phyloP scores from a whole-genome alignment of 2,888 invertebrate species.

The Leptopilina myrica region DNA sequence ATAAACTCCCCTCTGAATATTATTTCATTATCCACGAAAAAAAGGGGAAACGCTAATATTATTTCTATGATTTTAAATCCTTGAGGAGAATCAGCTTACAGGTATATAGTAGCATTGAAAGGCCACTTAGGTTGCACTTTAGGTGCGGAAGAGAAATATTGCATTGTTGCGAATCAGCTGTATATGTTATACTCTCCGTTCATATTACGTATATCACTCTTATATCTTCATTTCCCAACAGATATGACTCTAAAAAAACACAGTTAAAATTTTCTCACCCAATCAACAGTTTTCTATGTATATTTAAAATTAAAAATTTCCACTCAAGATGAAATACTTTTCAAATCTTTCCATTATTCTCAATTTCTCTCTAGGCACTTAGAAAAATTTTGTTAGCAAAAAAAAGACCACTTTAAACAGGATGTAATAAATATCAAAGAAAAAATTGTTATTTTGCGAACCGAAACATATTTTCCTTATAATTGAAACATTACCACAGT shows the following conservation, averaged over 20 bases:
- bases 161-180: slow-evolving; percentile 39
- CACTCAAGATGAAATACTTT: no score
- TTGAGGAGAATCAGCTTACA: slow-evolving; percentile 23
- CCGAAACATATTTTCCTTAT: neutral
- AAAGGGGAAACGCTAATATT: no score
- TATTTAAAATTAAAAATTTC: no score
- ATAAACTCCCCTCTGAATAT: no score
- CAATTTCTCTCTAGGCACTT: no score
- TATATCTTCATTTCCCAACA: slow-evolving; percentile 24
- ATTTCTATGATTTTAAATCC: neutral
- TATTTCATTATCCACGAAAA: no score
- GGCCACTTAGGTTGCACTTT: slow-evolving; percentile 36
- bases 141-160: slow-evolving; percentile 39
- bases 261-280: neutral
- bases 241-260: neutral
- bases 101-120: slow-evolving; percentile 31
- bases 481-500: neutral
- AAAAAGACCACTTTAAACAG: neutral
- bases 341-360: no score
- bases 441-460: neutral
- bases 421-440: neutral
- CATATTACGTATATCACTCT: slow-evolving; percentile 4
- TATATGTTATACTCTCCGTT: slow-evolving; percentile 16
- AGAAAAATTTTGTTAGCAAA: no score
- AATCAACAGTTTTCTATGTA: neutral